A percentile compares a stretch with the other conserved stretches of the same genome.
Evolutionary conservation across 2,113 vertebrate genomes (phyloP).

Genomic region (Etheostoma cragini): DNA sequence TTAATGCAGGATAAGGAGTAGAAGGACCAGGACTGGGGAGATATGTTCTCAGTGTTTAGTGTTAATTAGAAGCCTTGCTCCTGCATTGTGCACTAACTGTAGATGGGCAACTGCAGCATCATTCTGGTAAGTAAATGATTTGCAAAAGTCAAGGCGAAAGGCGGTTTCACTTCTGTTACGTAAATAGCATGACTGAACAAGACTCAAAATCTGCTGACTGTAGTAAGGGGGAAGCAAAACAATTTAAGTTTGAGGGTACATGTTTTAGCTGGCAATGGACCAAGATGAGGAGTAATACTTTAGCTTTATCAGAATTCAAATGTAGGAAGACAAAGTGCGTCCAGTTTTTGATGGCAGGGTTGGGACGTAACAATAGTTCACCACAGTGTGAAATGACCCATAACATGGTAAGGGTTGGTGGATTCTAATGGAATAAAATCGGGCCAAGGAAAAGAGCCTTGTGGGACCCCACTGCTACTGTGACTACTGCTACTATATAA

Average conservation of each 20-base stretch:
- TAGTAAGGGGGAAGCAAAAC: background rate
- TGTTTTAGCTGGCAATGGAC: background rate
- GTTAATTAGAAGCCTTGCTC: no score
- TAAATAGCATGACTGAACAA: background rate
- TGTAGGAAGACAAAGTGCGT: background rate
- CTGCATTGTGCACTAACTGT: background rate
- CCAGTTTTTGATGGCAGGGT: background rate
- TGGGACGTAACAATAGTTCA: background rate
- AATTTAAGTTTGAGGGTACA: no score
- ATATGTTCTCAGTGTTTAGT: background rate
- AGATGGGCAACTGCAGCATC: background rate
- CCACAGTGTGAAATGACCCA: background rate
- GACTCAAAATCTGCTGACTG: background rate
- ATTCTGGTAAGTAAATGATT: background rate
- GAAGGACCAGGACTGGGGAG: background rate
- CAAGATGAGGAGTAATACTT: background rate
- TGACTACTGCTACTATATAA: background rate
- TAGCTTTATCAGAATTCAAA: background rate
- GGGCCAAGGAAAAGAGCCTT: background rate
- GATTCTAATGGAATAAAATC: background rate
- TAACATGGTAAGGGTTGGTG: background rate
- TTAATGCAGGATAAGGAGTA: background rate
- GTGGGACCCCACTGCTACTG: background rate
- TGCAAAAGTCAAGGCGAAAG: background rate
- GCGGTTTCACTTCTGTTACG: background rate